phyloP scores from a whole-genome alignment of 2,888 invertebrate species.

The Zygothrica quintamaculata region DNA sequence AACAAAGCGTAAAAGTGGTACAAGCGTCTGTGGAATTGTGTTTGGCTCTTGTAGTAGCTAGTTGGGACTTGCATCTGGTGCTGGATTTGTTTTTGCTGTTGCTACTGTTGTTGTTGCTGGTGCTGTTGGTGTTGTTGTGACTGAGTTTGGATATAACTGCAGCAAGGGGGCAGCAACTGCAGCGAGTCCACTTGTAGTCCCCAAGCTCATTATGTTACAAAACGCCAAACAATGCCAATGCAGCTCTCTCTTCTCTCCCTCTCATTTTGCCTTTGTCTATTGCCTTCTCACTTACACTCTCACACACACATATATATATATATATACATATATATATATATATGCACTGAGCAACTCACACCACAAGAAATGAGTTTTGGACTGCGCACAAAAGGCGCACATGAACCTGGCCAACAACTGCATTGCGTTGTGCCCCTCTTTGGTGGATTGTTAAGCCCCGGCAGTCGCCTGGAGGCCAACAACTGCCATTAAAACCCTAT shows the following conservation, averaged over 20 bases:
- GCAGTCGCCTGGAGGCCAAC: slow-evolving; percentile 40
- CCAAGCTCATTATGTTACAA: slow-evolving; percentile 82
- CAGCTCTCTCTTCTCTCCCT: slow-evolving; percentile 39
- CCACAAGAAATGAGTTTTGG: slow-evolving; percentile 72
- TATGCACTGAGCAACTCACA: no score
- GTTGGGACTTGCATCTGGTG: slow-evolving; percentile 36
- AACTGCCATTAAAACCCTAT: slow-evolving; percentile 76
- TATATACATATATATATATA: no score
- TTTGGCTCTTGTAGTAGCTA: slow-evolving; percentile 46
- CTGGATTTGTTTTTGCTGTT: slow-evolving; percentile 20
- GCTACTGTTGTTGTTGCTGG: slow-evolving; percentile 8
- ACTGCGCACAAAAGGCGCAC: slow-evolving; percentile 70
- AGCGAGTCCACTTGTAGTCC: slow-evolving; percentile 77
- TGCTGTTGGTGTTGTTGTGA: slow-evolving; percentile 17
- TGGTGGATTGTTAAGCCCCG: slow-evolving; percentile 31
- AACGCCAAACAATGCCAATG: slow-evolving; percentile 80
- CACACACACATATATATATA: no score
- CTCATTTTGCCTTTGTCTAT: slow-evolving; percentile 7
- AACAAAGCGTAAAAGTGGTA: slow-evolving; percentile 81
- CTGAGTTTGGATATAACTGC: slow-evolving; percentile 37
- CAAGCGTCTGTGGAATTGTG: slow-evolving; percentile 80
- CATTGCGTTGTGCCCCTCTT: slow-evolving; percentile 57
- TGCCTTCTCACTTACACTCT: slow-evolving; percentile 26
- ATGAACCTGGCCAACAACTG: slow-evolving; percentile 67
- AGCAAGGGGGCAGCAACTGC: slow-evolving; percentile 39